Base-by-base conservation (phyloP, 2,888 invertebrate genomes). In the Drosophila fungiperda region DNA sequence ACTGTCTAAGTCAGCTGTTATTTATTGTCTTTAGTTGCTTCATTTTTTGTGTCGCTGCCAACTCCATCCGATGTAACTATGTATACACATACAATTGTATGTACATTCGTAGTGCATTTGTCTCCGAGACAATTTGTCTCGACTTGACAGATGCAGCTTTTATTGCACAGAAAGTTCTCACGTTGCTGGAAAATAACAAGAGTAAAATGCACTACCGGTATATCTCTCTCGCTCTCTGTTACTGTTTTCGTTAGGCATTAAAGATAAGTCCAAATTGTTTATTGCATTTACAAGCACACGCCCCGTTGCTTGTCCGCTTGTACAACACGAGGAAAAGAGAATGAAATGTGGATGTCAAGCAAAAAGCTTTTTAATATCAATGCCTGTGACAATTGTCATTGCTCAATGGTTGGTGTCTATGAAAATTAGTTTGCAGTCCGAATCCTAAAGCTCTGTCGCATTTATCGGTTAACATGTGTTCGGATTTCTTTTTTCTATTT, bases 151-250 rank as follows among this genome's bases (percentile, higher is more conserved):
- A n/a, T 17, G 65, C 55, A 68, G 68, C 75, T 82, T 77, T 85
- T 87, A 85, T 87, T 80, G 80, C 65, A 70, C 33, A 70, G 53
- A 76, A 68, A 71, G 42, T 49, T 68, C 62, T 36, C 71, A 75
- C 67, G 3, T 53, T 53, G 40, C 55, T 42, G 45, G n/a, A 48
- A 55, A 57, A 42, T 42, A 59, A 48, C 57, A 33, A 15, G 52
- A 65, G 9, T 15, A 65, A 62, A 69, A 65, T 68, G 50, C 60
- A 54, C 5, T 59, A 62, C 55, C 76, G 66, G 66, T 48, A 62
- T 23, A 11, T 11, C 26, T 20, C 38, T 17, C 11, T 38, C 11
- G 15, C 45, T 49, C 33, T 42, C 29, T 36, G 40, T 52, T n/a
- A 32, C 23, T 29, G 17, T 45, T 35, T 26, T 53, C 45, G 45